phyloP scores from a whole-genome alignment of 2,113 vertebrate species.

The Emydura subglobosa region DNA sequence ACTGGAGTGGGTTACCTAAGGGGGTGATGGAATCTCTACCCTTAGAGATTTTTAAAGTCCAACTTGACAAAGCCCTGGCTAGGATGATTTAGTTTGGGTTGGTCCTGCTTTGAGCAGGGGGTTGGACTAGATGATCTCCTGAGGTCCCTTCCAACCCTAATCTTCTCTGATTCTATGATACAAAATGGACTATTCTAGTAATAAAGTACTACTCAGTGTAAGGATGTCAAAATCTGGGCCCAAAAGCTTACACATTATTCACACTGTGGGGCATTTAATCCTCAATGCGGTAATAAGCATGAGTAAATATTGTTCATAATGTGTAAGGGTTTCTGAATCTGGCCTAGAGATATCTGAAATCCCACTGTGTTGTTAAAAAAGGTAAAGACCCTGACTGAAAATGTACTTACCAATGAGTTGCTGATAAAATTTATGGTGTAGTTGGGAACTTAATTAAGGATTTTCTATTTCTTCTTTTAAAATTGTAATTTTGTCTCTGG shows the following conservation, averaged over 20 bases:
- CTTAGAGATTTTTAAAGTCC: too few species aligned
- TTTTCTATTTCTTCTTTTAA: not conserved
- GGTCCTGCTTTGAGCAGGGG: too few species aligned
- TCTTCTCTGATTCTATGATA: not conserved
- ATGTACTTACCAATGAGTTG: not conserved
- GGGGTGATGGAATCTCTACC: too few species aligned
- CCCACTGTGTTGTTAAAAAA: not conserved
- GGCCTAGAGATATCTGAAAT: not conserved
- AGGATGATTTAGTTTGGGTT: too few species aligned
- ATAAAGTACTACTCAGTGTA: not conserved
- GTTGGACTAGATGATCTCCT: too few species aligned
- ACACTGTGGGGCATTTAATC: not conserved
- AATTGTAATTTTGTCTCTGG: not conserved
- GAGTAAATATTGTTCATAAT: not conserved
- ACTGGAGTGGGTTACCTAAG: too few species aligned
- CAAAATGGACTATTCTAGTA: not conserved
- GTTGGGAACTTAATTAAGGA: not conserved
- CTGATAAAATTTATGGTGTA: not conserved
- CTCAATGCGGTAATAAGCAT: not conserved
- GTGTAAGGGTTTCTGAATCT: not conserved
- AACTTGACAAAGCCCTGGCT: too few species aligned
- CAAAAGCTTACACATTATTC: not conserved
- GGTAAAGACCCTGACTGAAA: not conserved
- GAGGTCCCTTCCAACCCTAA: too few species aligned
- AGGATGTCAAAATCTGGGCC: not conserved